Evolutionary conservation across 2,113 vertebrate genomes (phyloP).

Genomic region (Nyctibius bracteatus): DNA sequence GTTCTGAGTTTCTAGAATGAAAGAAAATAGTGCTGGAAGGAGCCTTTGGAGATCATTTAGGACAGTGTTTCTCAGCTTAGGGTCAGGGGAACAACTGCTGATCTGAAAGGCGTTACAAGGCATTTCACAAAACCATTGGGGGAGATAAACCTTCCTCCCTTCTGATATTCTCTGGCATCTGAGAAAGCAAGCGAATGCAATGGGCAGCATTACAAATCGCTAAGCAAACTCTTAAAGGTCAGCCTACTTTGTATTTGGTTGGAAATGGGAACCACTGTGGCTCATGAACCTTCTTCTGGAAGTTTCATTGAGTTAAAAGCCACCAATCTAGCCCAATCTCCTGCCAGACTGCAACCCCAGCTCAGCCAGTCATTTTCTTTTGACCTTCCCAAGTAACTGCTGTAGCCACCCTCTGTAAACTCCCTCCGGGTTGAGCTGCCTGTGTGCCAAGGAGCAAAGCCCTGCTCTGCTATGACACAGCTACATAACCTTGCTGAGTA

Average conservation of each 20-base stretch:
- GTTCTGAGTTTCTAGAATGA: neutral
- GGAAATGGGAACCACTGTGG: neutral
- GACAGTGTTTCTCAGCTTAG: neutral
- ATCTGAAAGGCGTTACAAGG: neutral
- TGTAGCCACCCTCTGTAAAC: neutral
- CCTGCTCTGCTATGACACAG: neutral
- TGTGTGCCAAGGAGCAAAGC: neutral
- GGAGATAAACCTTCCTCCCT: slow-evolving; percentile 20
- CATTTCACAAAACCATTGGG: neutral
- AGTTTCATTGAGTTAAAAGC: neutral
- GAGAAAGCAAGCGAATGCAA: neutral
- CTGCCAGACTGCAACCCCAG: neutral
- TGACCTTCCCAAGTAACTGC: neutral
- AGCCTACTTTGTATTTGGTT: neutral
- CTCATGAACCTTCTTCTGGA: slow-evolving; percentile 14
- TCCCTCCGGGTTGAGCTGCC: neutral
- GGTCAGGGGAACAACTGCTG: neutral
- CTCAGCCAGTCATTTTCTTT: neutral
- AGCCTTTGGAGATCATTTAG: neutral
- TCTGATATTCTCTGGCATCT: neutral
- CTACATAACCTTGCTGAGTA: neutral
- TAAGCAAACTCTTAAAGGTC: slow-evolving; percentile 31
- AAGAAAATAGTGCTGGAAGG: neutral
- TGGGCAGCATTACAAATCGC: neutral
- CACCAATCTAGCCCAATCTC: neutral